Conservation (phyloP, 2,888 invertebrate genomes). For the Xestoiulus laeticollis region DNA sequence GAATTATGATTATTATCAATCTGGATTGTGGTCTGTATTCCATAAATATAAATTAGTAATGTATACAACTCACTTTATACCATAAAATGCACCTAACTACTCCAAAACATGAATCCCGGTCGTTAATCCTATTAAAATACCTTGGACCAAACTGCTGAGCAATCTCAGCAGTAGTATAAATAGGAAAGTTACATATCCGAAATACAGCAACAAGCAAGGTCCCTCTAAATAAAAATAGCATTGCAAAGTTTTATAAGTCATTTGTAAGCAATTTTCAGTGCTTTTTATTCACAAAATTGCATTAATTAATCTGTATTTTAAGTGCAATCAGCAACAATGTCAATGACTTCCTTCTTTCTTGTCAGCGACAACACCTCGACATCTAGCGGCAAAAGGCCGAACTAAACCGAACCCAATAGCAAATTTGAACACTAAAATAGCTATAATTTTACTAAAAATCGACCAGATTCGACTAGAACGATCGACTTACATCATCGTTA, state of each 20-base stretch:
- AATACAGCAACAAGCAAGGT: not conserved
- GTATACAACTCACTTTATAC: too few relatives aligned
- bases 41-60: not conserved
- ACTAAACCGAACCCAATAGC: constrained; percentile 29
- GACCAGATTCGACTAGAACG: not conserved
- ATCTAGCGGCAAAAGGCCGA: constrained; percentile 35
- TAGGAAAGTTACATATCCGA: not conserved
- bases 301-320: not conserved
- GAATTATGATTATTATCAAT: not conserved
- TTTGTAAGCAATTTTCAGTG: not conserved
- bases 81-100: not conserved
- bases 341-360: constrained; percentile 44
- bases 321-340: constrained; percentile 25
- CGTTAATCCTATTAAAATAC: not conserved
- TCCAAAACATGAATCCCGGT: not conserved
- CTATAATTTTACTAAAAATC: not conserved
- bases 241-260: not conserved
- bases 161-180: not conserved
- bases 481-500: constrained; percentile 23
- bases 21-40: not conserved
- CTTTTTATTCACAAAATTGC: not conserved
- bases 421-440: not conserved
- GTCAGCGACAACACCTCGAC: constrained; percentile 30
- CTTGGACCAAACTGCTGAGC: not conserved
- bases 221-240: not conserved